Base-by-base conservation (phyloP, 2,888 invertebrate genomes). In the Willowsia nigromaculata region DNA sequence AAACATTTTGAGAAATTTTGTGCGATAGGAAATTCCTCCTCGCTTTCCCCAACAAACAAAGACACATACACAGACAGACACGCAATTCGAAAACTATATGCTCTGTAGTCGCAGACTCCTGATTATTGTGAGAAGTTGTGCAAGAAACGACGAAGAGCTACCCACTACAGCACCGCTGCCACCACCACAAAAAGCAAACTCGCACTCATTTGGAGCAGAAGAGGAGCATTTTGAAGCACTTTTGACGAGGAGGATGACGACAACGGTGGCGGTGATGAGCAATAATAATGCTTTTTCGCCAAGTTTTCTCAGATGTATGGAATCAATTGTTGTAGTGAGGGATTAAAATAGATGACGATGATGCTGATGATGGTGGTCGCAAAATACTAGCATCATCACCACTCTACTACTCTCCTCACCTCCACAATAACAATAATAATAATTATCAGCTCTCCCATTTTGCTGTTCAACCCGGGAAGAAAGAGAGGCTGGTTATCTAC, bases 1-100 rank as follows among this genome's bases (percentile, higher is more conserved):
- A 85, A 85, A 85, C 78, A 85, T 56, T 85, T 85, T 59, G 85
- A 76, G 85, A 62, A 85, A 78, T 78, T 85, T 53, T 62, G n/a
- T 9, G 13, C 81, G 47, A 43, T 47, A 27, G 6, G 27, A 76
- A 71, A 30, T 76, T 47, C 27, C 50, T 76, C 50, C 33, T 78
- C 33, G n/a, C 33, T 50, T 33, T 33, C 33, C 56, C 33, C 15
- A 1, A 53, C 76, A n/a, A 27, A 27, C 30, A 78, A 30, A 78
- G 33, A 15, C 1, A 9, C 5, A 65, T 2, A 33, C 25, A 18
- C 59, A 59, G 5, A 25, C 27, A 62, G 4, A 43, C 22, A 40
- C 76, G 50, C 47, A 30, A 76, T 18, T 47, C 27, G n/a, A 43
- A 71, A 71, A 71, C 27, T 30, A 30, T 27, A 47, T 47, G 47